Percentiles rank a stretch among this genome's conserved stretches.
Conservation (phyloP, 1,140 invertebrate species). For the Scaptomyza graminum region DNA sequence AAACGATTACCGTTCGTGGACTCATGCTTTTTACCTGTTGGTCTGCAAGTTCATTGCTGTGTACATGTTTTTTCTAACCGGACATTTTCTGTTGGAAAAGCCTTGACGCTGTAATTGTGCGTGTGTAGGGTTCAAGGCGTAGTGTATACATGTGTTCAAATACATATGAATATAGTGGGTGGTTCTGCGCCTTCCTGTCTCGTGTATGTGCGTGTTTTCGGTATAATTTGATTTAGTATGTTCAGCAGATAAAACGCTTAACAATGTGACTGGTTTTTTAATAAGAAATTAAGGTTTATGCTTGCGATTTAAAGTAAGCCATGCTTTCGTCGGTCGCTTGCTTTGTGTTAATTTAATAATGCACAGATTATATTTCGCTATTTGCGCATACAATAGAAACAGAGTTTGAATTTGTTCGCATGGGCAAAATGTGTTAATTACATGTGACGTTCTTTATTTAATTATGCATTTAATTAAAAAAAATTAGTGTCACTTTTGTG, state of each 20-base stretch:
- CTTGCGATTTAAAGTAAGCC: neutral
- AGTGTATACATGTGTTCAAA: constrained; percentile 10
- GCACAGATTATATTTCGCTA: constrained; percentile 15
- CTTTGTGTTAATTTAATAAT: constrained; percentile 10
- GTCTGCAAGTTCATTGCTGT: neutral
- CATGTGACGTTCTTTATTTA: constrained; percentile 71
- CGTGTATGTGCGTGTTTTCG: neutral
- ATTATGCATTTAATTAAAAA: constrained; percentile 59
- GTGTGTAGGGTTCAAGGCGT: constrained; percentile 73
- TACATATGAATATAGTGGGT: constrained; percentile 33
- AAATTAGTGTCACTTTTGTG: constrained; percentile 71
- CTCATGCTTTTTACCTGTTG: constrained; percentile 51
- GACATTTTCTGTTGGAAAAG: constrained; percentile 34
- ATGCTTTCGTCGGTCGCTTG: neutral
- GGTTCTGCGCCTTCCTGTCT: neutral
- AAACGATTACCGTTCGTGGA: constrained; percentile 11
- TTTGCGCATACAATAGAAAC: constrained; percentile 64
- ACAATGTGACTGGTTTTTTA: neutral
- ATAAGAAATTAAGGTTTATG: neutral
- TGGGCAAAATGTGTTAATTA: constrained; percentile 64
- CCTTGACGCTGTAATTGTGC: constrained; percentile 46
- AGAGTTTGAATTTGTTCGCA: constrained; percentile 51
- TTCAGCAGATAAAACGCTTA: neutral
- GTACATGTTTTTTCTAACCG: neutral
- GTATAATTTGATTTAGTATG: constrained; percentile 1